Evolutionary conservation across 1,140 invertebrate genomes (phyloP), one percentile per base, ranked within the genome.

Genomic region (Caenorhabditis brenneri): DNA sequence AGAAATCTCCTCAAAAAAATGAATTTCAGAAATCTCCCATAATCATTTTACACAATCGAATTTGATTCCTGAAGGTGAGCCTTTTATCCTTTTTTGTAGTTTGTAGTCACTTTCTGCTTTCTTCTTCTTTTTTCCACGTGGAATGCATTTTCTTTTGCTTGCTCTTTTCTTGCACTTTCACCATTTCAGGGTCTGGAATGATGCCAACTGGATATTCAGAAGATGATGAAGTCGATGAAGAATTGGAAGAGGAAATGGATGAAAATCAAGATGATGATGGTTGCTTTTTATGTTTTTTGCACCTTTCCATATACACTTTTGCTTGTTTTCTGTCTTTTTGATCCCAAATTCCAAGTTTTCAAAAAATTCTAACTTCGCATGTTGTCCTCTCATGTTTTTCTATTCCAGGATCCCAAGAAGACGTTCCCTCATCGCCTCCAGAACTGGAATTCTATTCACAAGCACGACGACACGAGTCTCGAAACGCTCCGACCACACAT

Each of bases 31-130:
- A 33, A 74, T 74, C 65, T 55, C 82, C 5, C 69, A 58, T 10
- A 49, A 51, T 15, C 22, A 83, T 31, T 83, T 83, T 16, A 19
- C 49, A 3, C 16, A 79, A 3, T 48, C 82, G 31, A 83, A 83
- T 55, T 15, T 83, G 5, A 69, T 83, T 53, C 82, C 82, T 51
- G 82, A 83, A 79, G 82, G 82, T 83, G n/a, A 27, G 69, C 24
- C 22, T 27, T 55, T 48, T 22, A 16, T 22, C n/a, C n/a, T 42
- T 10, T 24, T 42, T 74, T 46, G 10, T 42, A 16, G 42, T 39
- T n/a, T 74, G 15, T 42, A 1, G 12, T 74, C 24, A 12, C 19
- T 36, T 74, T 46, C 36, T 74, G 65, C 36, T 42, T 42, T 74
- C 36, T 74, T n/a, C 53, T 65, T 33, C 2, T n/a, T 33, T 65